Evolutionary conservation across 2,797 vertebrate genomes (phyloP).

Genomic region (Pseudomugil tenellus): DNA sequence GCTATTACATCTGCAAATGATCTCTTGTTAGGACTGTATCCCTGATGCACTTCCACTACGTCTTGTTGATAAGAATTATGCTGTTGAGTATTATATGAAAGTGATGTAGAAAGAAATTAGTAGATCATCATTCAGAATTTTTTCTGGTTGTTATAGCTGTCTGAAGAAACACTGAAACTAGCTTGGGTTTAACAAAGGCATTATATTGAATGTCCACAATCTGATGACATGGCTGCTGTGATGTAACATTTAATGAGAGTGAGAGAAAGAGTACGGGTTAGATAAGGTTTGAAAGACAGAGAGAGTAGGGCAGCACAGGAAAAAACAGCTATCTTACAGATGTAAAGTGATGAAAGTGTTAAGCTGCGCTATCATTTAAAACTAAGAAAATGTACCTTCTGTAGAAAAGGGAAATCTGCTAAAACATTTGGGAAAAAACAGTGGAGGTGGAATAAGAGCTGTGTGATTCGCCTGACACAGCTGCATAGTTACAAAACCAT

Average conservation of each 20-base stretch:
- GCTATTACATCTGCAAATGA: background rate
- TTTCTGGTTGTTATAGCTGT: too few relatives aligned
- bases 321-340: too few relatives aligned
- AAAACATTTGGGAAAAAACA: constrained; percentile 2
- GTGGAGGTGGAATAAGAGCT: constrained; percentile 19
- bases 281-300: background rate
- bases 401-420: constrained; percentile 1
- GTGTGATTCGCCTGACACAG: constrained; percentile 13
- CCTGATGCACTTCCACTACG: background rate
- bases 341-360: too few relatives aligned
- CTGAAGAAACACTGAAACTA: too few relatives aligned
- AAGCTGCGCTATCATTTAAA: background rate
- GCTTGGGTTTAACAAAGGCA: too few relatives aligned
- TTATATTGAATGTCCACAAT: too few relatives aligned
- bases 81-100: background rate
- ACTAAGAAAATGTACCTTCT: constrained; percentile 20
- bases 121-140: too few relatives aligned
- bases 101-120: background rate
- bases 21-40: background rate
- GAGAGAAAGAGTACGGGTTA: background rate
- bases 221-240: background rate
- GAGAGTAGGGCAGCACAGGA: too few relatives aligned
- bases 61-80: background rate
- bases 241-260: constrained; percentile 9
- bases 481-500: constrained; percentile 44